These are phyloP conservation scores for Drosophila arawakana DNA, from an alignment of 1,140 invertebrate species.

Conservation along the genomic window DNA sequence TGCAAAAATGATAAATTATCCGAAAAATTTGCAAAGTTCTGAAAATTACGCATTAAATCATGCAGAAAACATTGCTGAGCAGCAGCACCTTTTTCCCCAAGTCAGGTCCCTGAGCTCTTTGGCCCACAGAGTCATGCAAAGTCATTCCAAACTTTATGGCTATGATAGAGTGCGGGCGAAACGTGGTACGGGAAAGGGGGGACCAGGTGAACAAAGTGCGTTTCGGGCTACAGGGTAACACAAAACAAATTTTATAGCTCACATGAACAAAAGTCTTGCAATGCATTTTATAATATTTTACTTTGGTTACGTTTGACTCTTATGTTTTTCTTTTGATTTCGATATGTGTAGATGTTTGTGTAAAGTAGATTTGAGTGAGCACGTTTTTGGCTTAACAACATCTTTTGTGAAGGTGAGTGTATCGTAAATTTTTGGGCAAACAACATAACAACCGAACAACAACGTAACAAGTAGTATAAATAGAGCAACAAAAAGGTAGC, in stretches of 20 bases:
- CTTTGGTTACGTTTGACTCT: constrained; percentile 5
- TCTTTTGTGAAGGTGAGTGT: constrained; percentile 38
- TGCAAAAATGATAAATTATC: constrained; percentile 77
- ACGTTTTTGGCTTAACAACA: constrained; percentile 54
- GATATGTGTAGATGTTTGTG: constrained; percentile 21
- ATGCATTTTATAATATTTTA: constrained; percentile 66
- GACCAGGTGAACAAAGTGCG: constrained; percentile 1
- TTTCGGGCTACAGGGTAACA: constrained; percentile 35
- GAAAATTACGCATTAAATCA: constrained; percentile 82
- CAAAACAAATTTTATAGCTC: constrained; percentile 64
- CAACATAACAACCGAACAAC: constrained; percentile 24
- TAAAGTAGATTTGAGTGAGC: constrained; percentile 45
- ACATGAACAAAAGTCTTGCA: constrained; percentile 69
- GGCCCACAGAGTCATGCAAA: constrained; percentile 46
- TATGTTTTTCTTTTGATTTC: constrained; percentile 8
- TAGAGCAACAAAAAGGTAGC: constrained; percentile 63
- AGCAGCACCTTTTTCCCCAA: constrained; percentile 23
- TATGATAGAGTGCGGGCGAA: constrained; percentile 48
- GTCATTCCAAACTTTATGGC: constrained; percentile 75
- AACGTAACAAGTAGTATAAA: constrained; percentile 26
- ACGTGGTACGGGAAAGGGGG: neutral
- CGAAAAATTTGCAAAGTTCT: constrained; percentile 75
- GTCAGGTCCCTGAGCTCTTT: neutral
- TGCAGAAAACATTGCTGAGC: constrained; percentile 51
- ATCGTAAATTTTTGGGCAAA: constrained; percentile 72